Evolutionary conservation across 1,140 invertebrate species (phyloP), one percentile per base, ranked within the genome.

Genomic region (Drosophila lini): DNA sequence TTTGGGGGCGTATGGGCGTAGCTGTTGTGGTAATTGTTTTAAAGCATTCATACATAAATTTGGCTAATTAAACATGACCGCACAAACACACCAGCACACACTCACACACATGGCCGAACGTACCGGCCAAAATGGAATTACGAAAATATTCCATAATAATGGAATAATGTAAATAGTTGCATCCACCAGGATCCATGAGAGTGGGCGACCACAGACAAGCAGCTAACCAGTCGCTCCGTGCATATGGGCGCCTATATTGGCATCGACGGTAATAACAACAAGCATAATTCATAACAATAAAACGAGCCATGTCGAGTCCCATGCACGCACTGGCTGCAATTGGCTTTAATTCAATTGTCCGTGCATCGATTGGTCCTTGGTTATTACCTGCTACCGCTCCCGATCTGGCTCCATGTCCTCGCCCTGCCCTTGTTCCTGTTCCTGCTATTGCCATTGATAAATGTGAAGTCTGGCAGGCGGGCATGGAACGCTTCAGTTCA

Each of bases 21-120:
- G 34, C 48, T 32, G 22, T 38, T 61, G 65, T 47, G 71, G 80
- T 80, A 89, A 84, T 89, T 88, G 84, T 88, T 86, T 82, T 73
- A 84, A 78, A 75, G 77, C 64, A 89, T 80, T 81, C 65, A 83
- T 78, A 79, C 78, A 90, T 75, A 76, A 75, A 89, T 84, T 81
- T 84, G 80, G 70, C 70, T 90, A 84, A 89, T 89, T 84, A 84
- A 85, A 90, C 78, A 84, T 70, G 78, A 52, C 84, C 84, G 50
- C 57, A 57, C 55, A 45, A 55, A 42, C 57, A 55, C 38, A 41
- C 38, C 47, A 50, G 28, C 28, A n/a, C 28, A n/a, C 34, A 19
- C 52, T 44, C 67, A 11, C 61, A 45, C 57, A 50, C n/a, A 32
- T 1, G 10, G n/a, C 10, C 10, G 3, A 11, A 7, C 31, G 5